Evolutionary conservation across 2,888 invertebrate species (phyloP), one percentile per base, ranked within the genome.

Genomic region (Dendrolimus pini): DNA sequence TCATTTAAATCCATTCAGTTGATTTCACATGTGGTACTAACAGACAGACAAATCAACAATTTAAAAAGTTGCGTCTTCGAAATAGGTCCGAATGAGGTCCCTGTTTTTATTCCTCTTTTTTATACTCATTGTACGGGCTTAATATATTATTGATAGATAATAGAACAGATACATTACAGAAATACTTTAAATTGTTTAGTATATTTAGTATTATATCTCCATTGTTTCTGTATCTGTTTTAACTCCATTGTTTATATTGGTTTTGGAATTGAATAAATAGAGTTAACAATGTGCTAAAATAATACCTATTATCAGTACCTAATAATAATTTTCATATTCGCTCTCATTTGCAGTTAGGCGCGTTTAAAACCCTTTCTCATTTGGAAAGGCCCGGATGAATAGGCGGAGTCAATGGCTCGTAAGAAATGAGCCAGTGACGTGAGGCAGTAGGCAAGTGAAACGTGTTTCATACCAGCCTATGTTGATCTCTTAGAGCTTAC

Each of bases 381-480:
- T 87, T 85, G 82, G 82, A 86, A 85, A 83, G 81, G 83, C 82
- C 75, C 78, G 82, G 79, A 82, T 88, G 89, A 89, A 88, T 89
- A 82, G 83, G 72, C 74, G 65, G 72, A 88, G 87, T 87, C 89
- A 89, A 89, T 89, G 88, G 88, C 78, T 85, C 80, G 88, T 83
- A 87, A 88, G 89, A 85, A 87, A 87, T 88, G 80, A 85, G 86
- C 84, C 82, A 84, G 82, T 82, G 82, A 83, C 79, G 82, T 79
- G 77, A 72, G 76, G 75, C 69, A 74, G 62, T 66, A 73, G 77
- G 80, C 81, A 81, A 82, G 83, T 81, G 82, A 81, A 80, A 78
- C 71, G 77, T 74, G 75, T 73, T 79, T 67, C 58, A 59, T 66
- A 71, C 83, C 79, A 80, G 67, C 74, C 65, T 80, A 78, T 66